A percentile compares a stretch with the other conserved stretches of the same genome.
These are phyloP conservation scores for Paralvinella palmiformis DNA, from an alignment of 1,140 invertebrate genomes.

Conservation along the genomic window DNA sequence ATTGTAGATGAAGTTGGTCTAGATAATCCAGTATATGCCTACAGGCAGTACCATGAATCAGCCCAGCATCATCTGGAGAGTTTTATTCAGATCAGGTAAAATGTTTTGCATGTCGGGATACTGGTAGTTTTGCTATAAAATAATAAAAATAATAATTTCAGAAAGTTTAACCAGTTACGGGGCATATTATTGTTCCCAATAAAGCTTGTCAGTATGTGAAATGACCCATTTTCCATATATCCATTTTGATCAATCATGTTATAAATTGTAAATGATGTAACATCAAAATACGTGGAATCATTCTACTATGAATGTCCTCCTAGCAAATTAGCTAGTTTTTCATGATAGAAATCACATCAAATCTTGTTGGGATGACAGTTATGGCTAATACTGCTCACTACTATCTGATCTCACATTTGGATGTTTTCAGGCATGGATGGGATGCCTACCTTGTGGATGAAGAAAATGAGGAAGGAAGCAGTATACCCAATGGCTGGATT, in stretches of 20 bases:
- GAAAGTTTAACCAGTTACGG: neutral
- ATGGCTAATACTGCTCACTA: neutral
- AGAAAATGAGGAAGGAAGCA: constrained; percentile 20
- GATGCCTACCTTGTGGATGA: constrained; percentile 25
- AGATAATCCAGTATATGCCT: constrained; percentile 25
- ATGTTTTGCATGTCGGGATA: neutral
- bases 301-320: neutral
- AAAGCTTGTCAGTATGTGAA: neutral
- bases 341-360: too few species aligned
- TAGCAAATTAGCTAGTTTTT: too few species aligned
- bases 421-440: constrained; percentile 27
- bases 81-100: constrained; percentile 34
- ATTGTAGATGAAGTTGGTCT: constrained; percentile 20
- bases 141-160: neutral
- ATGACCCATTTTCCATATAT: neutral
- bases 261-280: neutral
- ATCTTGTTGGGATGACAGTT: neutral
- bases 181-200: neutral
- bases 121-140: neutral
- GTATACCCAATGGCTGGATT: constrained; percentile 27
- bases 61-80: constrained; percentile 25
- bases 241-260: neutral
- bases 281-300: neutral
- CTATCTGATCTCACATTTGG: neutral
- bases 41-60: constrained; percentile 29